Base-by-base conservation (phyloP, 2,888 invertebrate genomes). In the Noctua comes region DNA sequence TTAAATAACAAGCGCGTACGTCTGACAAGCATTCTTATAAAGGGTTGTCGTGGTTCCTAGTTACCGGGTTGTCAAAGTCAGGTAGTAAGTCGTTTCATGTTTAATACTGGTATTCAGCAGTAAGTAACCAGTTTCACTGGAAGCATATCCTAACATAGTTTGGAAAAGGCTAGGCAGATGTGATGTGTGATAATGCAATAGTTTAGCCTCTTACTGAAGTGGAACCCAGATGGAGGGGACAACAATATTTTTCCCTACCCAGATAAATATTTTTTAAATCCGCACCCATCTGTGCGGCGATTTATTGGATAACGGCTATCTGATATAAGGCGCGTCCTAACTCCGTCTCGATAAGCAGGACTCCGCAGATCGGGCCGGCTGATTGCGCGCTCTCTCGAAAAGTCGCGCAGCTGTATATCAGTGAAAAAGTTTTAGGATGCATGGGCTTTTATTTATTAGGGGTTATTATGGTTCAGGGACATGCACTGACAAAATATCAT, bases 301-400 rank as follows among this genome's bases (percentile, higher is more conserved):
- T 83, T 78, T 83, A 77, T 78, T 73, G 57, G 36, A 68, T 46
- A 73, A 24, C 48, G 36, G 31, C 3, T 36, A 71, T 70, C 70
- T 40, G 83, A 70, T 82, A 68, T 48, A 40, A 77, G 54, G 16
- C 31, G 57, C 43, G 24, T 73, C 73, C 66, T 68, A 73, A 83
- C 57, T 86, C 36, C 21, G 57, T 65, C 64, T 64, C 62, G 83
- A 83, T 83, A 86, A 83, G 69, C 51, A 54, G 13, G 18, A 24
- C 43, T 68, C 43, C 57, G 46, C 24, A 21, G 83, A 84, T 84
- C 73, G 84, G 83, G 1, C 64, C 36, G n/a, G n/a, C 79, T 51
- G 83, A 83, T 83, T 77, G 51, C 16, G 24, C 57, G 36, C 51
- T 77, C 43, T 70, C 66, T 64, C 48, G 31, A 73, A 86, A 71